These are phyloP conservation scores for Amblyopsis rosae DNA, from an alignment of 2,113 vertebrate genomes.

Conservation along the genomic window DNA sequence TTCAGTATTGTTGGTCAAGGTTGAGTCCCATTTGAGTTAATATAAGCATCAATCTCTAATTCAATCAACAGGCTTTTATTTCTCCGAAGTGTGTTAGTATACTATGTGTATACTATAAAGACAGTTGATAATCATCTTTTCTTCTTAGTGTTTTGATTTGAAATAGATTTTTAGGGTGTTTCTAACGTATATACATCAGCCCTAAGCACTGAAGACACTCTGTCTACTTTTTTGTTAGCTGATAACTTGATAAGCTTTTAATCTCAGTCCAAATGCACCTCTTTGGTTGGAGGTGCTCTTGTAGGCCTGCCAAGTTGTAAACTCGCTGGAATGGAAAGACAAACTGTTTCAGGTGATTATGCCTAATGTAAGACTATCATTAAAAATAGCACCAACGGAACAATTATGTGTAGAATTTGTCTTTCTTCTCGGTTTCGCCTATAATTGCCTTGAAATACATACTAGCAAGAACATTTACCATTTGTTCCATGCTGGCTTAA, in stretches of 20 bases:
- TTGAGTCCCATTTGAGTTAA: too few species aligned
- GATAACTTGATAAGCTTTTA: conserved; percentile 43
- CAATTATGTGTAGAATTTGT: neutral
- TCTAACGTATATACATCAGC: conserved; percentile 8
- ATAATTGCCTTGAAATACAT: conserved; percentile 54
- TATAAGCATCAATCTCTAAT: too few species aligned
- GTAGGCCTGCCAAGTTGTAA: conserved; percentile 30
- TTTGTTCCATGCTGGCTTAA: conserved; percentile 44
- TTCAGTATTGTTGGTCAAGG: too few species aligned
- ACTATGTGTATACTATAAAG: too few species aligned
- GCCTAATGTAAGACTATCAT: neutral
- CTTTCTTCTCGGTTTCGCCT: conserved; percentile 25
- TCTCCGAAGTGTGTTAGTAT: too few species aligned
- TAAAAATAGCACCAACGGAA: neutral
- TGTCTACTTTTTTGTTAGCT: conserved; percentile 40
- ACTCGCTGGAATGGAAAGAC: conserved; percentile 7
- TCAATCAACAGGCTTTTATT: too few species aligned
- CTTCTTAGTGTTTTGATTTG: too few species aligned
- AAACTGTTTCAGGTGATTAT: conserved; percentile 19
- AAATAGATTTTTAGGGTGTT: too few species aligned
- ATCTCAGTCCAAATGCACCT: conserved; percentile 18
- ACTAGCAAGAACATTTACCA: conserved; percentile 20
- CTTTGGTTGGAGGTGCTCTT: conserved; percentile 15
- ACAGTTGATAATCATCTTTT: too few species aligned
- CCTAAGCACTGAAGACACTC: conserved; percentile 31